A percentile compares a stretch with the other conserved stretches of the same genome.
These are phyloP conservation scores for Danionella dracula DNA, from an alignment of 2,797 vertebrate genomes.

Conservation along the genomic window DNA sequence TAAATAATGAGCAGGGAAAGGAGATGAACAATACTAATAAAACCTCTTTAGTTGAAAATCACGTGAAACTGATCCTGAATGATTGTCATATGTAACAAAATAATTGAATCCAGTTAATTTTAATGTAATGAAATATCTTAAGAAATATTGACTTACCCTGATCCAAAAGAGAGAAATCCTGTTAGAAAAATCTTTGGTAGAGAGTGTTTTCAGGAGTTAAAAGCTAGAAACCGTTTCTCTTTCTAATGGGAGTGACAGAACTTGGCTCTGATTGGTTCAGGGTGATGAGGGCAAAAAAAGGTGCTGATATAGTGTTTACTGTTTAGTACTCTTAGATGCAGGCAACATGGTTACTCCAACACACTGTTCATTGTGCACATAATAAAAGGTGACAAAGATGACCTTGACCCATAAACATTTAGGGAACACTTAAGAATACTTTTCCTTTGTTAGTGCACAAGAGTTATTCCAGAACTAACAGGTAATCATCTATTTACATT, in stretches of 20 bases:
- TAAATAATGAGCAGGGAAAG: too few relatives aligned
- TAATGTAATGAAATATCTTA: too few relatives aligned
- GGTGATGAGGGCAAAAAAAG: conserved; percentile 52
- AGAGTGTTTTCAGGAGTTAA: too few relatives aligned
- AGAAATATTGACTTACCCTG: conserved; percentile 20
- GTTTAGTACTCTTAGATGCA: conserved; percentile 33
- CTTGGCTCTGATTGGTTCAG: conserved; percentile 57
- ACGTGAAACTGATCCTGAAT: too few relatives aligned
- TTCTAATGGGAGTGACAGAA: conserved; percentile 57
- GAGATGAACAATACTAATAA: too few relatives aligned
- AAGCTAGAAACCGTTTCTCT: neutral
- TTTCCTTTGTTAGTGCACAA: too few relatives aligned
- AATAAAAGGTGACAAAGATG: neutral
- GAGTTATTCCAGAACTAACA: too few relatives aligned
- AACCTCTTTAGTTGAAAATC: too few relatives aligned
- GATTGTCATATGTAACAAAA: too few relatives aligned
- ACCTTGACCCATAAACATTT: neutral
- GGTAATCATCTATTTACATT: too few relatives aligned
- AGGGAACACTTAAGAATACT: too few relatives aligned
- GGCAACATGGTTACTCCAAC: neutral
- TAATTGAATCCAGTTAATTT: too few relatives aligned
- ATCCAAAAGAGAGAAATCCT: neutral
- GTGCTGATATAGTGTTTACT: conserved; percentile 64
- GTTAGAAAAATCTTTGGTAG: neutral
- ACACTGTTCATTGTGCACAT: neutral